Conservation (phyloP, 2,888 invertebrate genomes). For the Empis livida region DNA sequence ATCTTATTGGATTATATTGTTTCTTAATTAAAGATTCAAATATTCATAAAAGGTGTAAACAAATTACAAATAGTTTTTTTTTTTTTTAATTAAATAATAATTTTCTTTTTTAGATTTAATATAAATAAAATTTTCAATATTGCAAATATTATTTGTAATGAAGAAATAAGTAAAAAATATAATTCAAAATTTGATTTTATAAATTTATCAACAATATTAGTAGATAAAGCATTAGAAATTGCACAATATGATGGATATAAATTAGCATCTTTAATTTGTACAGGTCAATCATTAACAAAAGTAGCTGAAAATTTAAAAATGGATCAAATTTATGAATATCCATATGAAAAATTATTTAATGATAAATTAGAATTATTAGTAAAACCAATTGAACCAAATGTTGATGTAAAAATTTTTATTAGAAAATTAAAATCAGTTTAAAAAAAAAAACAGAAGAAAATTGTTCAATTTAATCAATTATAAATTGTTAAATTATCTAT, state of each 20-base stretch:
- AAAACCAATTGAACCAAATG: conserved; percentile 1
- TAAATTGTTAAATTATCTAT: too few species aligned
- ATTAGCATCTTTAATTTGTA: conserved; percentile 1
- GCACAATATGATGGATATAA: not conserved
- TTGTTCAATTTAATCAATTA: too few species aligned
- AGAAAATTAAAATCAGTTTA: not conserved
- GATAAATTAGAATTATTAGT: not conserved
- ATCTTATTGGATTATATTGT: conserved; percentile 2
- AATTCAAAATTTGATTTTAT: not conserved
- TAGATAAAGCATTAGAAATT: conserved; percentile 2
- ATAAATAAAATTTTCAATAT: conserved; percentile 2
- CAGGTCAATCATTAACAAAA: conserved; percentile 1
- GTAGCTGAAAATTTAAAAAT: conserved; percentile 1
- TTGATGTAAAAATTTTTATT: conserved; percentile 4
- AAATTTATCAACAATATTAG: not conserved
- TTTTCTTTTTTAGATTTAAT: not conserved
- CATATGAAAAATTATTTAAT: conserved; percentile 3
- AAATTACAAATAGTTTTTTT: too few species aligned
- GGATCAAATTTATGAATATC: conserved; percentile 3
- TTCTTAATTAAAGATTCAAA: conserved; percentile 1
- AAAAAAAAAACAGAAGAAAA: too few species aligned
- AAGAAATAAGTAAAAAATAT: not conserved
- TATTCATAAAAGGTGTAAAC: not conserved
- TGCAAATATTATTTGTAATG: conserved; percentile 3
- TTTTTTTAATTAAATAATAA: too few species aligned